Base-by-base conservation (phyloP, 2,113 vertebrate species). In the Amphiprion ocellaris region DNA sequence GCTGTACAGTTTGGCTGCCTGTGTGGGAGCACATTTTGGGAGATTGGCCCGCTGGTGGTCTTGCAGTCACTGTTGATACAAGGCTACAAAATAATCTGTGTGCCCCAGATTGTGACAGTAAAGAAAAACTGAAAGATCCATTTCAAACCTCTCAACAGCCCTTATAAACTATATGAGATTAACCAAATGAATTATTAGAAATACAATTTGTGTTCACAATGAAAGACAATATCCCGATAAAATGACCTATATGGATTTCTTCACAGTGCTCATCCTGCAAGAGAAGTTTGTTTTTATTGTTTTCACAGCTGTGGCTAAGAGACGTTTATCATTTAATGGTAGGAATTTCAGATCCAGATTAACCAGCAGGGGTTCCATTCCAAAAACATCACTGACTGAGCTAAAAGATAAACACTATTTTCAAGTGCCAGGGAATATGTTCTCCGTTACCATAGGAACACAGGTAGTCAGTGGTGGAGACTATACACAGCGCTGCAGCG, bases 371-470 rank as follows among this genome's bases (percentile, higher is more conserved):
- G 41, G 5, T 26, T 70, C 58, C 10, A 21, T 24, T 28, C 33
- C 65, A 37, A 44, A 61, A 69, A 61, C 53, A 56, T 55, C n/a
- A 74, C 60, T 37, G 49, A 11, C 24, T 37, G 19, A 63, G 62
- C 37, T 44, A 50, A 74, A 65, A 58, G 10, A 67, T 37, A 50
- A 61, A 66, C 49, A 39, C 19, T 21, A 21, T 54, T 74, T 65
- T 64, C 2, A 71, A 23, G 17, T 44, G 19, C 23, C 28, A 44
- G 26, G 37, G 73, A 66, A 54, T 37, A 50, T 1, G 4, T 28
- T 81, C 53, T 61, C 53, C 50, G 70, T 87, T 79, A 72, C 77
- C 86, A 82, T 72, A 64, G 83, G 37, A 85, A 74, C 76, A 54
- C 68, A 70, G 2, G 59, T 73, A 68, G 17, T 10, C 14, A 58